Evolutionary conservation across 2,797 vertebrate species (phyloP), one percentile per base, ranked within the genome.

Genomic region (Xenops minutus): DNA sequence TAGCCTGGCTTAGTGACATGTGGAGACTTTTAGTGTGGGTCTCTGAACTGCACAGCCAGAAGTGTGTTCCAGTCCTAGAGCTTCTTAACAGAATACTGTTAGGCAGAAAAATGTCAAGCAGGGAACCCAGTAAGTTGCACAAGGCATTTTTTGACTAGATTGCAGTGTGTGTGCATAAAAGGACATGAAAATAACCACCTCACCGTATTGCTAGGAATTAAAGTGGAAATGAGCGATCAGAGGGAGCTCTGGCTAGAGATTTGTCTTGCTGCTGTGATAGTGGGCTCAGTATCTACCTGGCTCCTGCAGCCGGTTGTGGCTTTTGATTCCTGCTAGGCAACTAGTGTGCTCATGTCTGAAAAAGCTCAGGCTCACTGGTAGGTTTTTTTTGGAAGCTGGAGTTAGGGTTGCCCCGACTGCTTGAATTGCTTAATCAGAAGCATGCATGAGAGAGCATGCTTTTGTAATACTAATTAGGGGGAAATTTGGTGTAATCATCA

Each of bases 361-460:
- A 49, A 82, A 69, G 29, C 34, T 68, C 51, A 37, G 41, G 7
- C 7, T 83, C 0, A 0, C 26, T 39, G 34, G 44, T 89, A 76
- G 41, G 29, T 3, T 86, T 66, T 93, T 80, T 41, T 86, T 73
- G 89, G 34, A 92, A 85, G 37, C 62, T 44, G 24, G 14, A 51
- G 30, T 59, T 58, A 16, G 41, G 62, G 44, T 90, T 92, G 34
- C 73, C 85, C 78, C 61, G 43, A 48, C 73, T 3, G 6, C 71
- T 86, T 73, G 71, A 83, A 81, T 95, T 96, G 80, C 91, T 74
- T 95, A 88, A 92, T 95, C 73, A 36, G 32, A 58, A 44, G 37
- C 21, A 24, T 51, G 81, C 84, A 51, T 85, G 89, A 89, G 43
- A 80, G 29, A 69, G 34, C 59, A 36, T 82, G 67, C 71, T 86